phyloP scores from a whole-genome alignment of 1,140 invertebrate genomes.

The Ceratosolen solmsi region DNA sequence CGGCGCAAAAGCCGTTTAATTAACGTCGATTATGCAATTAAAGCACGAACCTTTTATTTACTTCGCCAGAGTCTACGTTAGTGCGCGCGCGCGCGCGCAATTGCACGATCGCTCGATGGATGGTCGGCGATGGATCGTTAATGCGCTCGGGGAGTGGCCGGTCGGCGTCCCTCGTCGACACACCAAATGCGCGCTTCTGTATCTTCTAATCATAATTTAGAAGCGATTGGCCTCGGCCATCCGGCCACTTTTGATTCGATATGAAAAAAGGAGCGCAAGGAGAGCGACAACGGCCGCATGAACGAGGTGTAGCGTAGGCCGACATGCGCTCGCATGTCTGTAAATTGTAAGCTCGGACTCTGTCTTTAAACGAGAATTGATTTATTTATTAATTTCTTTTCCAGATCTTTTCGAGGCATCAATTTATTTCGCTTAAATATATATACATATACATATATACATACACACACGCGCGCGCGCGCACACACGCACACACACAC shows the following conservation, averaged over 20 bases:
- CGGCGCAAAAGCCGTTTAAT: slow-evolving; percentile 5
- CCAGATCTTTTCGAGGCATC: background rate
- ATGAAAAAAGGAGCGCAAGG: background rate
- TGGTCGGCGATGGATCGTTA: background rate
- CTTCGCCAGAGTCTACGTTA: too few relatives aligned
- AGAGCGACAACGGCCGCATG: background rate
- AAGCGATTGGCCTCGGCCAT: background rate
- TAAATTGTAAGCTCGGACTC: background rate
- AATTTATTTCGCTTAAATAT: slow-evolving; percentile 19
- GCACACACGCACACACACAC: too few relatives aligned
- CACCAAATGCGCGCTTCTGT: slow-evolving; percentile 21
- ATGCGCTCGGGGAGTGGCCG: background rate
- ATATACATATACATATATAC: too few relatives aligned
- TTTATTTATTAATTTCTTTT: slow-evolving; percentile 15
- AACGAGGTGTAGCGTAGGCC: background rate
- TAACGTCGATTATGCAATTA: slow-evolving; percentile 43
- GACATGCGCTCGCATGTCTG: background rate
- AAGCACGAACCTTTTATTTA: slow-evolving; percentile 5
- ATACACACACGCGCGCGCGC: too few relatives aligned
- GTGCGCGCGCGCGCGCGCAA: background rate
- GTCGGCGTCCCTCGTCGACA: background rate
- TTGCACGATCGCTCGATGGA: background rate
- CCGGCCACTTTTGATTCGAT: background rate
- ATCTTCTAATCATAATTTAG: slow-evolving; percentile 42
- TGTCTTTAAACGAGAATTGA: slow-evolving; percentile 22